Conservation (phyloP, 2,113 vertebrate species). For the Gallinago jamesoni region DNA sequence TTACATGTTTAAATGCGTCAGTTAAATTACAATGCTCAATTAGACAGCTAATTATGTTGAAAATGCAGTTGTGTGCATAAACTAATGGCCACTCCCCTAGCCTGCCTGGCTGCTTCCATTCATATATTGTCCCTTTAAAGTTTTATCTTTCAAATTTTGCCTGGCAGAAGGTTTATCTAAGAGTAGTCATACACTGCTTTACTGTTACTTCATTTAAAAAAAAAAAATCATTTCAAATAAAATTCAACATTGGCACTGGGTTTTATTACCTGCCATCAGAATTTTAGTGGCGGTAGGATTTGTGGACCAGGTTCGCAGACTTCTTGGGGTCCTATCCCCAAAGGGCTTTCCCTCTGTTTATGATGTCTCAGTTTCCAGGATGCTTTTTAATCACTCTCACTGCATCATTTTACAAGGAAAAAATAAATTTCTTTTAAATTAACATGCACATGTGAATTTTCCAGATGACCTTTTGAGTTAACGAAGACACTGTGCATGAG, state of each 20-base stretch:
- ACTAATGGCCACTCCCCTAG: constrained; percentile 10
- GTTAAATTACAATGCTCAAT: constrained; percentile 59
- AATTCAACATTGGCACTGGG: background rate
- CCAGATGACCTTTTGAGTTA: background rate
- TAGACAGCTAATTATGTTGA: constrained; percentile 70
- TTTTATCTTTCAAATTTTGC: background rate
- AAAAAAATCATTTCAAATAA: background rate
- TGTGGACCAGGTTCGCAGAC: background rate
- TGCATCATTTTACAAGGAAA: background rate
- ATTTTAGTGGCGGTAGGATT: background rate
- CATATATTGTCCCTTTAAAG: background rate
- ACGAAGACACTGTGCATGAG: background rate
- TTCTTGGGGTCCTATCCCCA: background rate
- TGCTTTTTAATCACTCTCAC: background rate
- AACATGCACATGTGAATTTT: background rate
- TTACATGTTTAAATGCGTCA: constrained; percentile 56
- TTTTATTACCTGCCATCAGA: background rate
- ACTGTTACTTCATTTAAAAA: background rate
- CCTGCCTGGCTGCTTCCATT: constrained; percentile 2
- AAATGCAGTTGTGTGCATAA: constrained; percentile 54
- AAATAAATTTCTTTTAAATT: background rate
- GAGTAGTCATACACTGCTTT: background rate
- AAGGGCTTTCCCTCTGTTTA: background rate
- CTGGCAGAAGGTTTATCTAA: background rate
- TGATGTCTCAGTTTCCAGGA: background rate